Evolutionary conservation across 2,797 vertebrate species (phyloP).

Genomic region (Manis crassicaudata): DNA sequence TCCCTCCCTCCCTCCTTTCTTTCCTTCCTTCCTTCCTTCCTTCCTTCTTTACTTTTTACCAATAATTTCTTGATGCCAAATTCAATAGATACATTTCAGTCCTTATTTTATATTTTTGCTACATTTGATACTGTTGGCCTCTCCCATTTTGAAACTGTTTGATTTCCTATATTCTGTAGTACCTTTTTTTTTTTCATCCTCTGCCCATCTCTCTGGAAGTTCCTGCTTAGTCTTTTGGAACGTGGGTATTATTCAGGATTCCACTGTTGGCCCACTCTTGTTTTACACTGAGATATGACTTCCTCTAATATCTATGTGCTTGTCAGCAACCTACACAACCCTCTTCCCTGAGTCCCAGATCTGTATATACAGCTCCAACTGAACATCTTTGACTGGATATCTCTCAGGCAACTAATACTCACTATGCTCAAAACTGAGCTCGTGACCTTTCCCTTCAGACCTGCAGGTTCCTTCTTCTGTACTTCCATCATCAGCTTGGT

Average conservation of each 20-base stretch:
- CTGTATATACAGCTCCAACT: not conserved
- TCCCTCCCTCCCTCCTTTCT: fast-evolving
- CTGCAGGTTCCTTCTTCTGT: not conserved
- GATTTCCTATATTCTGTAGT: not conserved
- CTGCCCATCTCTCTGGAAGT: not conserved
- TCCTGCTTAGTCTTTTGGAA: not conserved
- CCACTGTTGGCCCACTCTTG: not conserved
- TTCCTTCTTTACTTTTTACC: too few species aligned
- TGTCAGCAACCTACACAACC: not conserved
- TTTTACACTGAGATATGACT: not conserved
- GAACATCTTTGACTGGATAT: not conserved
- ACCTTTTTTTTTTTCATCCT: not conserved
- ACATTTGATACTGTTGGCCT: not conserved
- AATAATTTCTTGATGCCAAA: not conserved
- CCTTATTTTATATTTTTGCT: not conserved
- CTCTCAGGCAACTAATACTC: not conserved
- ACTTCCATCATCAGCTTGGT: not conserved
- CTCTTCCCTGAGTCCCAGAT: not conserved
- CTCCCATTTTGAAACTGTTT: not conserved
- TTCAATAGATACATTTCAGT: not conserved
- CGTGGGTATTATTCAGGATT: not conserved
- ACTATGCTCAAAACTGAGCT: not conserved
- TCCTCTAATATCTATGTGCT: not conserved
- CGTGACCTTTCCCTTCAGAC: not conserved
- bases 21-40: too few species aligned